These are phyloP conservation scores for Pantherophis alleghaniensis DNA, from an alignment of 2,797 vertebrate genomes.

Conservation along the genomic window DNA sequence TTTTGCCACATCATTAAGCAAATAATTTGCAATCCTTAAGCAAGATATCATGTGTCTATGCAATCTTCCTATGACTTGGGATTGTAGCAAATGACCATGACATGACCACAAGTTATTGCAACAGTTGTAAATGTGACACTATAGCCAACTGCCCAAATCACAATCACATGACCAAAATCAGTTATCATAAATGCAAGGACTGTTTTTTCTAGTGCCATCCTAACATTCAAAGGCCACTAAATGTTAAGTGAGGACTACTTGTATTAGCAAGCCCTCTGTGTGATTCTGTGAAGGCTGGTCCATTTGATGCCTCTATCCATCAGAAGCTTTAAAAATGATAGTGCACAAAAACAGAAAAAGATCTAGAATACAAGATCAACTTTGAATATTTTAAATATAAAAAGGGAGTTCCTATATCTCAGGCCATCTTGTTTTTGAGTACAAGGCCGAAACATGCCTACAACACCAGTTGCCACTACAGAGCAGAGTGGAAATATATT, in stretches of 20 bases:
- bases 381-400: neutral
- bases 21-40: neutral
- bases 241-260: neutral
- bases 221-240: neutral
- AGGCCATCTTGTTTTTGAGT: neutral
- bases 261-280: neutral
- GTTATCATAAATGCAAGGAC: neutral
- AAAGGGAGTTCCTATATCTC: neutral
- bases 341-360: neutral
- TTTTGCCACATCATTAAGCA: neutral
- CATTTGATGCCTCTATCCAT: neutral
- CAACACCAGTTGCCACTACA: neutral
- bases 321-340: neutral
- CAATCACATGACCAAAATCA: neutral
- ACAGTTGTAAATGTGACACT: neutral
- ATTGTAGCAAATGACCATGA: neutral
- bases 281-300: neutral
- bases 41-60: neutral
- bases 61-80: neutral
- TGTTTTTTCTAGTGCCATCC: neutral
- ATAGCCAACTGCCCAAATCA: neutral
- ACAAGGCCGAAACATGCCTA: neutral
- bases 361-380: neutral
- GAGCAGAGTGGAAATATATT: neutral
- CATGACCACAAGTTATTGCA: neutral